Conservation (phyloP, 92 coral and sea anemone species). For the Pocillopora meandrina region DNA sequence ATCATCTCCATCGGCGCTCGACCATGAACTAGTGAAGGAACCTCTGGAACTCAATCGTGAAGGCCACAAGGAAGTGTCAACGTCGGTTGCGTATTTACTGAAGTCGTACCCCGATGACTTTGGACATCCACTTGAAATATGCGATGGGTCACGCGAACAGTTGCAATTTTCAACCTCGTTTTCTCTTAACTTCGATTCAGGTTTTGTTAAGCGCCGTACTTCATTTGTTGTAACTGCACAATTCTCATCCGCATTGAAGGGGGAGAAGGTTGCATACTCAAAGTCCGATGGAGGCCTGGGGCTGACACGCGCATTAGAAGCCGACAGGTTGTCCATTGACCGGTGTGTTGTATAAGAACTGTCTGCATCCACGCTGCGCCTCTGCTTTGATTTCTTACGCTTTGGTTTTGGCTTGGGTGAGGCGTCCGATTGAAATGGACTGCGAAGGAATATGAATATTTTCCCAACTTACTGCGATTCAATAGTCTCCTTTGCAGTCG, state of each 20-base stretch:
- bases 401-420: neutral
- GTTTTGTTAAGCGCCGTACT: neutral
- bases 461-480: too few species aligned
- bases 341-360: constrained; percentile 23
- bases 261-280: neutral
- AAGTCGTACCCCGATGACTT: constrained; percentile 70
- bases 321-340: neutral
- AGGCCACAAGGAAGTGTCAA: constrained; percentile 31
- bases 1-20: constrained; percentile 72
- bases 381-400: neutral
- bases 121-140: constrained; percentile 42
- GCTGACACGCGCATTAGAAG: neutral
- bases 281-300: constrained; percentile 21
- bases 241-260: neutral
- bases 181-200: neutral
- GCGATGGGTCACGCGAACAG: constrained; percentile 21
- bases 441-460: neutral
- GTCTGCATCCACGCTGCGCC: constrained; percentile 16
- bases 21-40: constrained; percentile 75
- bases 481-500: too few species aligned
- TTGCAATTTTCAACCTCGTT: constrained; percentile 9
- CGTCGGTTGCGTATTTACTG: constrained; percentile 43
- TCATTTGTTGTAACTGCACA: constrained; percentile 4
- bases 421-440: neutral
- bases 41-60: constrained; percentile 45